Base-by-base conservation (phyloP, 2,888 invertebrate species). In the Macrosoma leucophasiata region DNA sequence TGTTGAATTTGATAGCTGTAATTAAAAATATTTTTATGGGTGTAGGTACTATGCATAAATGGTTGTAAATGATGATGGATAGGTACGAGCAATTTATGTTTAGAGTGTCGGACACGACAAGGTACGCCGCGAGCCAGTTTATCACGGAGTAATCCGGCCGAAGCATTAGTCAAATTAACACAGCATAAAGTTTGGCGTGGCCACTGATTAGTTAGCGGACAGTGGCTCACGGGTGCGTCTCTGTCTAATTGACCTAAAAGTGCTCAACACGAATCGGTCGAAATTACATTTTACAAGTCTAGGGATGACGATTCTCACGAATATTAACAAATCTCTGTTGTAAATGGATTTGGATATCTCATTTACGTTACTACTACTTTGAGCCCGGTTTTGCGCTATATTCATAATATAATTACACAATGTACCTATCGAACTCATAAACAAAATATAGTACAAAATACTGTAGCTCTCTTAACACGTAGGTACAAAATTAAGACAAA, bases 121-220 rank as follows among this genome's bases (percentile, higher is more conserved):
- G n/a, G n/a, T n/a, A n/a, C n/a, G n/a, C n/a, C n/a, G n/a, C n/a
- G n/a, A n/a, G 60, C 57, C 58, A 63, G 69, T 70, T 69, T 75
- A 77, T 67, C 69, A 67, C 62, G 55, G 68, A 43, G 54, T 56
- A 59, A 59, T 58, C 57, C 59, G 43, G 41, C 65, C 64, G 62
- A 68, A 65, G 71, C 84, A 84, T 84, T 84, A 82, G 81, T 84
- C 84, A 84, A 84, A 84, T 84, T 84, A 84, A 84, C 84, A 84
- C 81, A 73, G 73, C 64, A 74, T 82, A 84, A 82, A 81, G 71
- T 72, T 70, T 65, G 78, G 72, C 72, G 75, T 67, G 77, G 62
- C 72, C 72, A 50, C 77, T 82, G 82, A 81, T 79, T 81, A 81
- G 77, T 64, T 55, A 62, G 46, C 52, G 54, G 55, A 56, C 53